Evolutionary conservation across 2,113 vertebrate species (phyloP).

Genomic region (Colaptes auratus): DNA sequence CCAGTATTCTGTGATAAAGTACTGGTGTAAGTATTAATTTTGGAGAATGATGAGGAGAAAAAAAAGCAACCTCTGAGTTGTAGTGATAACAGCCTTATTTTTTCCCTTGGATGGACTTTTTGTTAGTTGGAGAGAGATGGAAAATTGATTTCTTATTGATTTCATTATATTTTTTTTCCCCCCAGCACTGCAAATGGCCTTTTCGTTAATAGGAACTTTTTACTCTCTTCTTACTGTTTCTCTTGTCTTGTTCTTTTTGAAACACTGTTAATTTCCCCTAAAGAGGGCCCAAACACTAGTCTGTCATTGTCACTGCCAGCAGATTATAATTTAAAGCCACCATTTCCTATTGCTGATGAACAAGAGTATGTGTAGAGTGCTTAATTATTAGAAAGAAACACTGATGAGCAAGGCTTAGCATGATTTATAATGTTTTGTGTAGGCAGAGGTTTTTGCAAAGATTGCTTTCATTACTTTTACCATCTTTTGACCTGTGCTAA

Average conservation of each 20-base stretch:
- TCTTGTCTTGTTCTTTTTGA: not conserved
- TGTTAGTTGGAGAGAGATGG: not conserved
- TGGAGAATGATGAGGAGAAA: not conserved
- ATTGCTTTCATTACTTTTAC: not conserved
- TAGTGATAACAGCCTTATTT: not conserved
- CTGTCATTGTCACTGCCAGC: not conserved
- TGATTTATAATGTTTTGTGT: not conserved
- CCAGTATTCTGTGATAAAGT: not conserved
- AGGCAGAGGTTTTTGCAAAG: not conserved
- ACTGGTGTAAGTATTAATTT: not conserved
- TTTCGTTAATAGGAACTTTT: not conserved
- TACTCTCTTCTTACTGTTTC: not conserved
- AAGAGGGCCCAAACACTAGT: not conserved
- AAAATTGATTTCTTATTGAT: conserved; percentile 48
- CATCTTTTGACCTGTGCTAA: not conserved
- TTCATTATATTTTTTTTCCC: not conserved
- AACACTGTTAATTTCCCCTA: not conserved
- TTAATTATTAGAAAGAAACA: not conserved
- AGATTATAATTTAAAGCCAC: conserved; percentile 14
- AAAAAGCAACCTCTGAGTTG: not conserved
- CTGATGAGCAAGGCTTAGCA: not conserved
- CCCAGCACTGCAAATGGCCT: not conserved
- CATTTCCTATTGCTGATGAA: not conserved
- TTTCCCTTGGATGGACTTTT: not conserved
- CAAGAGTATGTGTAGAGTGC: not conserved